Conservation (phyloP, 2,888 invertebrate genomes). For the Chelonus formosanus region DNA sequence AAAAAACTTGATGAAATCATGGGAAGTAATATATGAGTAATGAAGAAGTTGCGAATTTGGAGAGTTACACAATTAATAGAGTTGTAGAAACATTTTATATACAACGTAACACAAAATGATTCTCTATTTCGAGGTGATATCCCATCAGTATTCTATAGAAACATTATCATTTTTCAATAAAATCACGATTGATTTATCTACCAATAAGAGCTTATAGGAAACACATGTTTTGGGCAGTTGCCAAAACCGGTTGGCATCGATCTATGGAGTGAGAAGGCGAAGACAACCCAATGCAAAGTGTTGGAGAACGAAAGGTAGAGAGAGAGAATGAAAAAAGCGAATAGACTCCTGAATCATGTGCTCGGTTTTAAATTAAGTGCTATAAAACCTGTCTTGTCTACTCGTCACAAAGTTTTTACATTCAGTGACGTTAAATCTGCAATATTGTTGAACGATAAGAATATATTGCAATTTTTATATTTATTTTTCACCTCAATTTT, state of each 20-base stretch:
- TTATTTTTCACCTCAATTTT: not conserved
- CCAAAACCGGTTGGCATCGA: constrained; percentile 56
- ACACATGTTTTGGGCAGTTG: constrained; percentile 54
- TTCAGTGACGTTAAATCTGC: not conserved
- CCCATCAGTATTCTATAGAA: too few relatives aligned
- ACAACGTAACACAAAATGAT: too few relatives aligned
- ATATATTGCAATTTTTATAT: not conserved
- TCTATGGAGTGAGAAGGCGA: not conserved
- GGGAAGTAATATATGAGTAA: too few relatives aligned
- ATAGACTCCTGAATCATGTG: constrained; percentile 49
- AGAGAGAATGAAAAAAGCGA: constrained; percentile 7
- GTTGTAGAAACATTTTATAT: too few relatives aligned
- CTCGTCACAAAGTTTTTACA: constrained; percentile 14
- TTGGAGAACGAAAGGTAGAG: not conserved
- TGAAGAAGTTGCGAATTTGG: too few relatives aligned
- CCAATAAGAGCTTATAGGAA: constrained; percentile 60
- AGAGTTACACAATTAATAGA: too few relatives aligned
- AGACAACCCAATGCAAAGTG: not conserved
- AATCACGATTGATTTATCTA: constrained; percentile 58
- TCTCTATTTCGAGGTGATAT: too few relatives aligned
- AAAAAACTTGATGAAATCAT: too few relatives aligned
- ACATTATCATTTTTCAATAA: constrained; percentile 56
- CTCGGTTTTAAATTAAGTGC: constrained; percentile 57
- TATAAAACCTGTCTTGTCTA: constrained; percentile 45
- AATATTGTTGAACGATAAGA: not conserved